Percentiles rank a stretch among this genome's conserved stretches.
These are phyloP conservation scores for Pseudomyrmex concolor DNA, from an alignment of 1,140 invertebrate species.

Conservation along the genomic window DNA sequence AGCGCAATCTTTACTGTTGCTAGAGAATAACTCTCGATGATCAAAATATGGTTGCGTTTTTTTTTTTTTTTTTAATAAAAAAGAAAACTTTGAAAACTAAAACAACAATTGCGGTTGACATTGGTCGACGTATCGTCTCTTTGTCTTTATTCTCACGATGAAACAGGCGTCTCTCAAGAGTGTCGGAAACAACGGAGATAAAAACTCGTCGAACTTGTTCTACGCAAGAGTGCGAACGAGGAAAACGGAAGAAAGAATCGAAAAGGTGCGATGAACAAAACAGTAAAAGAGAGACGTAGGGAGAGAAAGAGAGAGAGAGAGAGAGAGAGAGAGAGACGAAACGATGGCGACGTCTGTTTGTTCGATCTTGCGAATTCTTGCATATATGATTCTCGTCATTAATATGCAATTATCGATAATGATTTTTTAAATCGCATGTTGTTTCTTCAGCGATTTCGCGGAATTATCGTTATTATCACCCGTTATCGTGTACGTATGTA, in stretches of 20 bases:
- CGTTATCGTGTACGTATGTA: conserved; percentile 51
- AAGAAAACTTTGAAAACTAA: neutral
- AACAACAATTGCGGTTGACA: conserved; percentile 12
- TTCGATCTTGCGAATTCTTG: conserved; percentile 22
- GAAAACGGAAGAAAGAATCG: conserved; percentile 50
- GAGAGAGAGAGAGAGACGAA: conserved; percentile 4
- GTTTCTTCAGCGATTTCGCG: conserved; percentile 39
- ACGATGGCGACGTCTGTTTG: neutral
- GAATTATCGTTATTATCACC: conserved; percentile 62
- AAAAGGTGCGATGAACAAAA: conserved; percentile 11
- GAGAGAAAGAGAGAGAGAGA: conserved; percentile 3
- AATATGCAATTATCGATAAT: conserved; percentile 63
- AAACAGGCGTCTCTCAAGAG: conserved; percentile 27
- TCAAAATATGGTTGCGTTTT: neutral
- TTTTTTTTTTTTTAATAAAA: neutral
- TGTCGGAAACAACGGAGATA: conserved; percentile 56
- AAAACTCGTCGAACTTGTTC: conserved; percentile 63
- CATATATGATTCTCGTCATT: conserved; percentile 46
- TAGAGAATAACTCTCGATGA: conserved; percentile 6
- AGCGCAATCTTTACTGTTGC: neutral
- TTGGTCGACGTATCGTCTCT: conserved; percentile 3
- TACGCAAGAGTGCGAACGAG: neutral
- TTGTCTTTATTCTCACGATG: conserved; percentile 58
- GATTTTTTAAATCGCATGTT: conserved; percentile 9
- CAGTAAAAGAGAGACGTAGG: neutral